These are phyloP conservation scores for Zaprionus obscuricornis DNA, from an alignment of 2,888 invertebrate genomes.

Conservation along the genomic window DNA sequence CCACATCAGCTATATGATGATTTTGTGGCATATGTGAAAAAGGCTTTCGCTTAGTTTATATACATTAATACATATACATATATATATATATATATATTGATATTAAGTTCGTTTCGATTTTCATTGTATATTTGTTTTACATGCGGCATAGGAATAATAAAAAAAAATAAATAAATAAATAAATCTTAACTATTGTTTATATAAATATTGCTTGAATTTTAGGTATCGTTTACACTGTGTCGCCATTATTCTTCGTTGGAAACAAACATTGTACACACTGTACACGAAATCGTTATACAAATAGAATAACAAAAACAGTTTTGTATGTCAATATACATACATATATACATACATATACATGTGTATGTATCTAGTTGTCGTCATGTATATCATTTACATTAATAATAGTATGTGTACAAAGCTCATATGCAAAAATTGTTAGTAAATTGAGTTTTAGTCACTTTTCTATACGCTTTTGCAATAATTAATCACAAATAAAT, in stretches of 20 bases:
- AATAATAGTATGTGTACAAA: too few species aligned
- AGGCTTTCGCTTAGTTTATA: constrained; percentile 54
- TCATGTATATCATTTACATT: too few species aligned
- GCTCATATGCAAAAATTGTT: too few species aligned
- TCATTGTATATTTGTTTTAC: constrained; percentile 24
- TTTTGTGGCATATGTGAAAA: constrained; percentile 86
- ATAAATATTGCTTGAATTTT: too few species aligned
- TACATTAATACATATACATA: too few species aligned
- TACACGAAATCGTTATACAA: constrained; percentile 10
- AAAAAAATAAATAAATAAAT: not conserved
- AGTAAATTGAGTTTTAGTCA: too few species aligned
- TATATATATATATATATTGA: not conserved
- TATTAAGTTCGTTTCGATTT: not conserved
- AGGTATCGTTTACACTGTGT: too few species aligned
- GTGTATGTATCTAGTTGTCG: too few species aligned
- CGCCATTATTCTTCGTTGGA: too few species aligned
- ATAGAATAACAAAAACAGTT: constrained; percentile 40
- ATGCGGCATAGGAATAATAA: constrained; percentile 24
- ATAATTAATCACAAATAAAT: too few species aligned
- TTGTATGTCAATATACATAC: constrained; percentile 4
- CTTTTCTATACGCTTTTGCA: too few species aligned
- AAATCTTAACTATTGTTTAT: constrained; percentile 6
- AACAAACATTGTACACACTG: constrained; percentile 6
- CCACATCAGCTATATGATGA: constrained; percentile 89
- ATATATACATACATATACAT: not conserved